Evolutionary conservation across 2,888 invertebrate genomes (phyloP).

Genomic region (Pherbina coryleti): DNA sequence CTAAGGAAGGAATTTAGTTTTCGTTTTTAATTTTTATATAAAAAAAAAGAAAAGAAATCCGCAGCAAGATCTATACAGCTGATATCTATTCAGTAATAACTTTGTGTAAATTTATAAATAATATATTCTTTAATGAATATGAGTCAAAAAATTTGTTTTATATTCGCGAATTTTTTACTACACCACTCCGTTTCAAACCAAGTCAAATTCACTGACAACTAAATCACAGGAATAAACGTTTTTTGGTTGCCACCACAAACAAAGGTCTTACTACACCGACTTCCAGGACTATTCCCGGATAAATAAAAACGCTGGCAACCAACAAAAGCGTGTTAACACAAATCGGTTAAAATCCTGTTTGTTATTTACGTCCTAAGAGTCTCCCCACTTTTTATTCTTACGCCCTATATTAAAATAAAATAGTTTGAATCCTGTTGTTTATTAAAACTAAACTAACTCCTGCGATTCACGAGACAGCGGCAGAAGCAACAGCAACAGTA

Average conservation of each 20-base stretch:
- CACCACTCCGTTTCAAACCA: no score
- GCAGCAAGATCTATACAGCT: no score
- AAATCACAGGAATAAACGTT: not conserved
- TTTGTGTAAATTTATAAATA: no score
- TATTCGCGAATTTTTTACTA: no score
- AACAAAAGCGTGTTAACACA: not conserved
- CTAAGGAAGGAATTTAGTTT: no score
- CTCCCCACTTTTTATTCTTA: not conserved
- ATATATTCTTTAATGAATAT: no score
- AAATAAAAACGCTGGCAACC: slow-evolving; percentile 1
- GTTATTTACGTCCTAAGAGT: not conserved
- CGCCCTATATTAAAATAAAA: not conserved
- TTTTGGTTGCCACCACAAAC: not conserved
- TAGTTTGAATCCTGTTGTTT: slow-evolving; percentile 11
- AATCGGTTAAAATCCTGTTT: not conserved
- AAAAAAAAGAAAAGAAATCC: no score
- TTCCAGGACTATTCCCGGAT: not conserved
- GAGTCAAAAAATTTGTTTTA: no score
- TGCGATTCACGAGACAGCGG: not conserved
- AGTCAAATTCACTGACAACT: not conserved
- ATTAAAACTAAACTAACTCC: slow-evolving; percentile 24
- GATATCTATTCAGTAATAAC: no score
- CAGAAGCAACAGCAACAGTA: not conserved
- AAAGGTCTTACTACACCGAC: not conserved
- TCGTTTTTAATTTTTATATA: no score